These are phyloP conservation scores for Nomada hirtipes DNA, from an alignment of 2,888 invertebrate genomes.

Conservation along the genomic window DNA sequence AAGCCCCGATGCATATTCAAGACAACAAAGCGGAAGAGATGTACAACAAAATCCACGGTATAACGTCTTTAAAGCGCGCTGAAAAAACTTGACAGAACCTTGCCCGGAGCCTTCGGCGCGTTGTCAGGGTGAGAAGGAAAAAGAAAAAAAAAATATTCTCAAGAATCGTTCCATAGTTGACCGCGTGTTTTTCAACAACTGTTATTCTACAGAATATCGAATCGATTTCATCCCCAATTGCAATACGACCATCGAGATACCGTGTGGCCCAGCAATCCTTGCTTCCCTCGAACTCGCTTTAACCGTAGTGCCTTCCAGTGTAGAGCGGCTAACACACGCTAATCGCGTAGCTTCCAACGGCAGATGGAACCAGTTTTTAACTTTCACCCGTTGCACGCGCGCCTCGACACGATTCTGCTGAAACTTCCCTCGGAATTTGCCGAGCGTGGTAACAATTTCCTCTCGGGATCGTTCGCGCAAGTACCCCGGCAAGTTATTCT, in stretches of 20 bases:
- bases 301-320: neutral
- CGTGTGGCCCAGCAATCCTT: slow-evolving; percentile 37
- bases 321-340: neutral
- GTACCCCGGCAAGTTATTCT: neutral
- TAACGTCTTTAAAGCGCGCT: slow-evolving; percentile 15
- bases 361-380: neutral
- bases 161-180: neutral
- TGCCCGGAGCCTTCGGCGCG: slow-evolving; percentile 7
- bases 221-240: slow-evolving; percentile 70
- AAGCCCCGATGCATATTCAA: slow-evolving; percentile 25
- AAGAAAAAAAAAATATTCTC: neutral
- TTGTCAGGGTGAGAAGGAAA: neutral
- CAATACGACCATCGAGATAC: slow-evolving; percentile 42
- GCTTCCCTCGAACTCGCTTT: slow-evolving; percentile 60
- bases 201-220: slow-evolving; percentile 47
- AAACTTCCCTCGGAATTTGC: neutral
- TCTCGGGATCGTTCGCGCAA: neutral
- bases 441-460: neutral
- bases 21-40: neutral
- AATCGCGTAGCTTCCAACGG: neutral
- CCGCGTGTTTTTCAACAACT: slow-evolving; percentile 38
- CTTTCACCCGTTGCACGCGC: neutral
- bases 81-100: neutral
- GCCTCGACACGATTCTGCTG: too few species aligned
- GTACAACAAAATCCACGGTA: neutral